A percentile compares a stretch with the other conserved stretches of the same genome.
Conservation (phyloP, 2,797 vertebrate genomes). For the Spinibarbus caldwelli region DNA sequence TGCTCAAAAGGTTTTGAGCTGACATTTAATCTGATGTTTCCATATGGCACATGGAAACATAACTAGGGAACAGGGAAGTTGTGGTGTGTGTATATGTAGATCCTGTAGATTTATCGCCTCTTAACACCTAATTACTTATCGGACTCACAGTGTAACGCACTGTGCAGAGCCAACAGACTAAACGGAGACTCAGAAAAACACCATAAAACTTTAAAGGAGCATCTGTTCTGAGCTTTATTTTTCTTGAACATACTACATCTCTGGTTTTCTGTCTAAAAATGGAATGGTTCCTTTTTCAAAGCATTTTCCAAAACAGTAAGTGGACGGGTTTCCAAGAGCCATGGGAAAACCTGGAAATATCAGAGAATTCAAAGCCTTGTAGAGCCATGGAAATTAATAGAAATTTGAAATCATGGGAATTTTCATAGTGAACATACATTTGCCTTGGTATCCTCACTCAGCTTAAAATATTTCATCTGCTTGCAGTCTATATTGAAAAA, state of each 20-base stretch:
- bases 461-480: neutral
- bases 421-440: neutral
- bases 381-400: neutral
- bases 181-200: conserved; percentile 9
- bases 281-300: neutral
- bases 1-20: neutral
- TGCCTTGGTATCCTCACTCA: neutral
- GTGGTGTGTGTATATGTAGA: conserved; percentile 27
- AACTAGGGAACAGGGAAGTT: conserved; percentile 14
- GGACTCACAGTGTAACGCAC: neutral
- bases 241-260: neutral
- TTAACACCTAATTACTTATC: conserved; percentile 39
- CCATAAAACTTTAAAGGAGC: conserved; percentile 25
- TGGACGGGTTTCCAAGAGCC: neutral
- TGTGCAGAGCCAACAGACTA: conserved; percentile 9
- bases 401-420: neutral
- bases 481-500: neutral
- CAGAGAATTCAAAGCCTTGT: neutral
- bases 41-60: conserved; percentile 9
- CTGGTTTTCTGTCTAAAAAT: conserved; percentile 18
- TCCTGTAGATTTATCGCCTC: conserved; percentile 13
- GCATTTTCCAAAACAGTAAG: neutral
- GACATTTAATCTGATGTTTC: conserved; percentile 27
- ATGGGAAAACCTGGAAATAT: neutral
- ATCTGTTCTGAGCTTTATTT: conserved; percentile 28